These are phyloP conservation scores for Cataglyphis albicans DNA, from an alignment of 2,888 invertebrate genomes.

Conservation along the genomic window DNA sequence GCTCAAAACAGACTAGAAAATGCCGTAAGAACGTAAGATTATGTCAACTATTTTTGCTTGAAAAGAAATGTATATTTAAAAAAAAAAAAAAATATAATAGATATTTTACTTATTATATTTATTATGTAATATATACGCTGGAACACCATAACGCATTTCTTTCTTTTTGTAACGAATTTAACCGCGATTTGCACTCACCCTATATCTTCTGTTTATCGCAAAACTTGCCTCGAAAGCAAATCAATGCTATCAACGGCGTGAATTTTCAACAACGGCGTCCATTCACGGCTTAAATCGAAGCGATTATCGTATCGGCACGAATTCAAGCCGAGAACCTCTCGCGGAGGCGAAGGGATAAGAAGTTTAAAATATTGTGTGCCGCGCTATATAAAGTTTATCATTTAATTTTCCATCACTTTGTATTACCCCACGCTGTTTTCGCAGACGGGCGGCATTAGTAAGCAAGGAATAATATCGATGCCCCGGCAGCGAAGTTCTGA, in stretches of 20 bases:
- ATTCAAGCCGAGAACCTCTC: constrained; percentile 22
- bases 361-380: constrained; percentile 25
- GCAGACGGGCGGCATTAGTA: constrained; percentile 60
- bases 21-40: background rate
- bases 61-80: background rate
- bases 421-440: constrained; percentile 37
- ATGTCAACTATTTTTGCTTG: background rate
- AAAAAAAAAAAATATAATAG: background rate
- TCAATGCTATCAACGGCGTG: background rate
- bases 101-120: constrained; percentile 15
- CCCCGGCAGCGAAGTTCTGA: constrained; percentile 59
- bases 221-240: constrained; percentile 22
- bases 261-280: constrained; percentile 1
- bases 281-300: constrained; percentile 31
- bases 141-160: background rate
- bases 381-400: constrained; percentile 22
- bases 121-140: background rate
- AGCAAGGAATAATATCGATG: constrained; percentile 65
- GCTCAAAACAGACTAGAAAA: constrained; percentile 17
- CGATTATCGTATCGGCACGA: constrained; percentile 13
- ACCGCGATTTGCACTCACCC: background rate
- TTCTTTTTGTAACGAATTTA: constrained; percentile 5
- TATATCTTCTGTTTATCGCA: background rate
- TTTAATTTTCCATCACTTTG: constrained; percentile 52
- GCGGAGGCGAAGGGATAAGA: constrained; percentile 16